Percentiles rank a stretch among this genome's conserved stretches.
Conservation (phyloP, 1,140 invertebrate species). For the Reticulitermes speratus region DNA sequence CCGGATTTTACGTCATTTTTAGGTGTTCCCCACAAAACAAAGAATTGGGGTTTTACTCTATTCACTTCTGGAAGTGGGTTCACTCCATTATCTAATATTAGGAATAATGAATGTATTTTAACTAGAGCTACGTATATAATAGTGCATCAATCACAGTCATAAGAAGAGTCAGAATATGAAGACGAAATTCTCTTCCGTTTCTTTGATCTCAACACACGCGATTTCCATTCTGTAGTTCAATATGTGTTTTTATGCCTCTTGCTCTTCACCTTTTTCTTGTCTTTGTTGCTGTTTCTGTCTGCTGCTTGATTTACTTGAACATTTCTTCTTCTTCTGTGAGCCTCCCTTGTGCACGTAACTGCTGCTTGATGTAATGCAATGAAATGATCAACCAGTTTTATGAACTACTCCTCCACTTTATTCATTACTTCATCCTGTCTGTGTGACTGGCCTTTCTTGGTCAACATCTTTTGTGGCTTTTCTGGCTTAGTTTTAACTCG, state of each 20-base stretch:
- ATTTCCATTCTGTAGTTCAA: neutral
- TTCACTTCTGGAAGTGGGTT: too few species aligned
- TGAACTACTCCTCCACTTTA: neutral
- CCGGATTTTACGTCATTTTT: too few species aligned
- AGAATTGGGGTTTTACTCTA: too few species aligned
- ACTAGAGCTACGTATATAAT: neutral
- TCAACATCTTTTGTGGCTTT: neutral
- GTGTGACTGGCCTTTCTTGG: neutral
- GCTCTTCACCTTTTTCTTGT: neutral
- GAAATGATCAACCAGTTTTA: too few species aligned
- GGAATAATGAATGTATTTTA: neutral
- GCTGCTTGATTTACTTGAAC: neutral
- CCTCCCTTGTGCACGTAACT: neutral
- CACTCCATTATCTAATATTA: neutral
- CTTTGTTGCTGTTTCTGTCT: neutral
- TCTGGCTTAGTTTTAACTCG: neutral
- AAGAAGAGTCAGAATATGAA: neutral
- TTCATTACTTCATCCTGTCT: neutral
- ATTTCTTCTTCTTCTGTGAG: neutral
- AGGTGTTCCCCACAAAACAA: too few species aligned
- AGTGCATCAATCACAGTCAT: neutral
- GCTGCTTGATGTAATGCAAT: neutral
- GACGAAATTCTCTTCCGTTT: neutral
- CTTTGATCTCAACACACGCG: neutral
- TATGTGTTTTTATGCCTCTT: neutral